These are phyloP conservation scores for Typhlomys cinereus DNA, from an alignment of 2,113 vertebrate genomes.

Conservation along the genomic window DNA sequence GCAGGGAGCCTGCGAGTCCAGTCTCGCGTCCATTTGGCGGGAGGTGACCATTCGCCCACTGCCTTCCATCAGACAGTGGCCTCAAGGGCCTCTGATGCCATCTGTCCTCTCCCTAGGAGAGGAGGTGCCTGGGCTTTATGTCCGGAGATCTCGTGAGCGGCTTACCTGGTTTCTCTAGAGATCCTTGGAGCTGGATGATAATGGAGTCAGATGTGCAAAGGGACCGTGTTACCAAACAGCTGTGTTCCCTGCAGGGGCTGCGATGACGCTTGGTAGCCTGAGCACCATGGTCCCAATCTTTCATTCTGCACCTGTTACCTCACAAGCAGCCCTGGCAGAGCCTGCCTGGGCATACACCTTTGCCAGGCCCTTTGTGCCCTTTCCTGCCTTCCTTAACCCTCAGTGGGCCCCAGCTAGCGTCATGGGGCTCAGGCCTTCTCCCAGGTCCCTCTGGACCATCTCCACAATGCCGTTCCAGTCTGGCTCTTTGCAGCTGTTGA, in stretches of 20 bases:
- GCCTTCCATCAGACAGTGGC: no score
- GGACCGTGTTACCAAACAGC: background rate
- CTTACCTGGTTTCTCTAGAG: background rate
- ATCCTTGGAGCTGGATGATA: background rate
- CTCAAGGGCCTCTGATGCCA: background rate
- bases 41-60: background rate
- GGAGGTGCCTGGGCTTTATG: background rate
- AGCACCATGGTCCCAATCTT: background rate
- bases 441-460: background rate
- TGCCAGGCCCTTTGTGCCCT: background rate
- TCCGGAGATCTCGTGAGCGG: background rate
- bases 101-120: accelerated
- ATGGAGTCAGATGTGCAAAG: background rate
- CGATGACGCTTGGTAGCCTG: background rate
- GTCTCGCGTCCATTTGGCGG: background rate
- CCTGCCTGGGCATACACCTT: background rate
- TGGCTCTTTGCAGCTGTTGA: background rate
- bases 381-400: background rate
- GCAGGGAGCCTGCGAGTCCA: background rate
- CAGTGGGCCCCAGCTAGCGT: background rate
- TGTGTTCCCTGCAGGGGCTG: background rate
- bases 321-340: background rate
- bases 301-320: background rate
- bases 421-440: background rate
- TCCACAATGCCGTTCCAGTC: no score